Percentiles rank a stretch among this genome's conserved stretches.
Conservation (phyloP, 2,113 vertebrate species). For the Montifringilla adamsi region DNA sequence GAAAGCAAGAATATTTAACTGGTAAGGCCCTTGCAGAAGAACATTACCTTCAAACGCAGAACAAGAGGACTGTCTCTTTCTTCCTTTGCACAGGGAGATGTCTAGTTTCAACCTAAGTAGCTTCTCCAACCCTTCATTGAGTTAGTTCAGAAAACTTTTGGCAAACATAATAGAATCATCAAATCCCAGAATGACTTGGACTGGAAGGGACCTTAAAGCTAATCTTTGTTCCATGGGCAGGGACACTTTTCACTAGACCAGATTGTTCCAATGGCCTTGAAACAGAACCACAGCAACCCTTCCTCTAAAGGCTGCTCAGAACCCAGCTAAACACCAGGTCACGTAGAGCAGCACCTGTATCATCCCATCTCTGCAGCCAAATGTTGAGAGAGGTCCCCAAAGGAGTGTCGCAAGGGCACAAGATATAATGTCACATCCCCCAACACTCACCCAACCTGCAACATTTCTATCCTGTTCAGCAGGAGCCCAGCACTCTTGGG, state of each 20-base stretch:
- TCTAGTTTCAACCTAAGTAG: background rate
- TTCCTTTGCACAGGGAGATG: background rate
- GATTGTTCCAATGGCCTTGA: background rate
- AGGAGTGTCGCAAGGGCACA: background rate
- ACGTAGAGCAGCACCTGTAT: background rate
- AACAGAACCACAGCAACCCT: background rate
- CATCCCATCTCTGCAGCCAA: background rate
- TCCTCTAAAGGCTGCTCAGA: background rate
- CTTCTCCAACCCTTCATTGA: background rate
- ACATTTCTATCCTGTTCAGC: background rate
- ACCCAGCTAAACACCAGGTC: background rate
- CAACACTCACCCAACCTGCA: background rate
- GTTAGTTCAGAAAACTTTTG: background rate
- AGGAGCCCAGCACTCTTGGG: background rate
- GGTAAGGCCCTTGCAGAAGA: background rate
- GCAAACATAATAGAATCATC: background rate
- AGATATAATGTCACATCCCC: background rate
- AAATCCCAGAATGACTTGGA: background rate
- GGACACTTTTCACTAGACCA: background rate
- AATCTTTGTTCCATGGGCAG: background rate
- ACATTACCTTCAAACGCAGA: background rate
- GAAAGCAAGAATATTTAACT: background rate
- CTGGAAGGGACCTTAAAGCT: background rate
- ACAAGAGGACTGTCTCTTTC: background rate
- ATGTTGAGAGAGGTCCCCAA: background rate